phyloP scores from a whole-genome alignment of 2,113 vertebrate genomes.

The Seriola aureovittata region DNA sequence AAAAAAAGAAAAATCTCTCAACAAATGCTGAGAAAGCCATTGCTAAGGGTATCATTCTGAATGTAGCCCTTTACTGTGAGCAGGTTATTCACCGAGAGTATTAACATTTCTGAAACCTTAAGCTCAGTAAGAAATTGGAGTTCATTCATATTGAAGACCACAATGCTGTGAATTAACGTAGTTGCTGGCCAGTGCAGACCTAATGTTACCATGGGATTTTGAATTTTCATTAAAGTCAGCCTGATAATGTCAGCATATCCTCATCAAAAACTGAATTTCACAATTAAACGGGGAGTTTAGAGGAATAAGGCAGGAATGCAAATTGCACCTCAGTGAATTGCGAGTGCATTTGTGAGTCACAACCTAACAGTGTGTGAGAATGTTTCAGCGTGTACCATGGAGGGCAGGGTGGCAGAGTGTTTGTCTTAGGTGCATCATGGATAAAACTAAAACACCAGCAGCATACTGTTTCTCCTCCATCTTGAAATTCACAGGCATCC shows the following conservation, averaged over 20 bases:
- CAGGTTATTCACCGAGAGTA: background rate
- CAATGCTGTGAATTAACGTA: background rate
- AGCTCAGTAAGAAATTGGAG: background rate
- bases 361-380: background rate
- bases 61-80: background rate
- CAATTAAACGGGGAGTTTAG: background rate
- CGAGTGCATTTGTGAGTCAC: background rate
- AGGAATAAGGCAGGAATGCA: conserved; percentile 41
- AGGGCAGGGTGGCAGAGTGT: conserved; percentile 33
- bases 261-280: conserved; percentile 23
- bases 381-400: background rate
- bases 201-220: background rate
- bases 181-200: conserved; percentile 2
- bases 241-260: background rate
- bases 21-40: background rate
- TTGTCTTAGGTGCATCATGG: conserved; percentile 51
- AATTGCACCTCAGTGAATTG: background rate
- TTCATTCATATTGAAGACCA: background rate
- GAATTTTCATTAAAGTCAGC: conserved; percentile 1
- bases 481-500: conserved; percentile 68
- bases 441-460: conserved; percentile 54
- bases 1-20: background rate
- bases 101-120: background rate
- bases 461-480: conserved; percentile 43
- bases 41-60: background rate